A percentile compares a stretch with the other conserved stretches of the same genome.
Conservation (phyloP, 2,888 invertebrate genomes). For the Itoplectis maculator region DNA sequence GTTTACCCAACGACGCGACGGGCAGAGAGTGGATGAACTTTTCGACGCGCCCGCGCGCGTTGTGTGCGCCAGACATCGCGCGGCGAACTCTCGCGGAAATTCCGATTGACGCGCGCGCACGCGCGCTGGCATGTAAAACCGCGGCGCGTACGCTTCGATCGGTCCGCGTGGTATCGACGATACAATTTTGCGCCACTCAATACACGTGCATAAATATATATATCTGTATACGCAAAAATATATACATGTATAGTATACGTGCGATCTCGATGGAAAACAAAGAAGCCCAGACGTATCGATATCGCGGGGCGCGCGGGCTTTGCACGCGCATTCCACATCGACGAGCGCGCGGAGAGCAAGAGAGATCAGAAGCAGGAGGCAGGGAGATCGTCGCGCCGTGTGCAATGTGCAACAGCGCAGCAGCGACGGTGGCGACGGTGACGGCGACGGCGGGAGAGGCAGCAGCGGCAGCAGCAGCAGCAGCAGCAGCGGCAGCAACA, state of each 20-base stretch:
- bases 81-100: constrained; percentile 30
- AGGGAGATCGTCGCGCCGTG: constrained; percentile 36
- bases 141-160: not conserved
- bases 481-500: constrained; percentile 57
- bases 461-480: constrained; percentile 58
- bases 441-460: not conserved
- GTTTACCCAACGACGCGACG: not conserved
- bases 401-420: constrained; percentile 56
- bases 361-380: constrained; percentile 34
- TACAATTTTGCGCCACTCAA: constrained; percentile 3
- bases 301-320: constrained; percentile 61
- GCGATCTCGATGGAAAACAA: constrained; percentile 45
- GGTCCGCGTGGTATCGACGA: not conserved
- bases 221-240: too few relatives aligned
- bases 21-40: constrained; percentile 15
- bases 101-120: constrained; percentile 12
- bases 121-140: too few relatives aligned
- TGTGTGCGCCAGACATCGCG: not conserved
- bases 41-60: too few relatives aligned
- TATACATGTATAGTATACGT: too few relatives aligned
- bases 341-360: constrained; percentile 38
- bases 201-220: too few relatives aligned
- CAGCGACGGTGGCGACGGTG: constrained; percentile 41
- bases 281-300: constrained; percentile 50
- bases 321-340: constrained; percentile 69